Conservation (phyloP, 1,140 invertebrate genomes). For the Leptinotarsa undecemlineata region DNA sequence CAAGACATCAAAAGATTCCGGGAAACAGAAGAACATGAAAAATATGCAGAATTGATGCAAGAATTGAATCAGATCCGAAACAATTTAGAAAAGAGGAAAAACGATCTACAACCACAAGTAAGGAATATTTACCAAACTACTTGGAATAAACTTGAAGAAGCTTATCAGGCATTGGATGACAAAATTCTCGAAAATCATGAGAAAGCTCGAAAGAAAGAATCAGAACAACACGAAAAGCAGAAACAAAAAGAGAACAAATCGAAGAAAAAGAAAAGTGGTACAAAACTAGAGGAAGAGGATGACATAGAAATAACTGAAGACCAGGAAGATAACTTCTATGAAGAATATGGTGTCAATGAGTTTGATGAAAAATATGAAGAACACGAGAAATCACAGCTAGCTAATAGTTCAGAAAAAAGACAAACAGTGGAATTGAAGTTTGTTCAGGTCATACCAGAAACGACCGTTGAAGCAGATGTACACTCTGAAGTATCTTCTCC, state of each 20-base stretch:
- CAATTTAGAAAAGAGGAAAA: conserved; percentile 27
- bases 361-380: not conserved
- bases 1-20: conserved; percentile 45
- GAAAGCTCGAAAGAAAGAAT: conserved; percentile 33
- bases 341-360: conserved; percentile 21
- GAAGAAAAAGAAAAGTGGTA: conserved; percentile 33
- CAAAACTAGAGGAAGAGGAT: conserved; percentile 28
- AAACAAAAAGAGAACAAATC: conserved; percentile 11
- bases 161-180: conserved; percentile 32
- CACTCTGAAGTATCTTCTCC: conserved; percentile 24
- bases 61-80: conserved; percentile 36
- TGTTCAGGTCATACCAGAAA: conserved; percentile 33
- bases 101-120: conserved; percentile 41
- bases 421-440: conserved; percentile 39
- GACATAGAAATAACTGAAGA: conserved; percentile 17
- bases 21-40: conserved; percentile 34
- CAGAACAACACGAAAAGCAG: conserved; percentile 20
- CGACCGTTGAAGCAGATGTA: conserved; percentile 9
- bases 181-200: conserved; percentile 38
- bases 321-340: not conserved
- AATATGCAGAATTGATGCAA: conserved; percentile 35
- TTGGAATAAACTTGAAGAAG: conserved; percentile 36
- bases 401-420: conserved; percentile 27
- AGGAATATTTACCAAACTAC: conserved; percentile 34
- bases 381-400: not conserved